Evolutionary conservation across 1,140 invertebrate species (phyloP), one percentile per base, ranked within the genome.

Genomic region (Venustaconcha ellipsiformis): DNA sequence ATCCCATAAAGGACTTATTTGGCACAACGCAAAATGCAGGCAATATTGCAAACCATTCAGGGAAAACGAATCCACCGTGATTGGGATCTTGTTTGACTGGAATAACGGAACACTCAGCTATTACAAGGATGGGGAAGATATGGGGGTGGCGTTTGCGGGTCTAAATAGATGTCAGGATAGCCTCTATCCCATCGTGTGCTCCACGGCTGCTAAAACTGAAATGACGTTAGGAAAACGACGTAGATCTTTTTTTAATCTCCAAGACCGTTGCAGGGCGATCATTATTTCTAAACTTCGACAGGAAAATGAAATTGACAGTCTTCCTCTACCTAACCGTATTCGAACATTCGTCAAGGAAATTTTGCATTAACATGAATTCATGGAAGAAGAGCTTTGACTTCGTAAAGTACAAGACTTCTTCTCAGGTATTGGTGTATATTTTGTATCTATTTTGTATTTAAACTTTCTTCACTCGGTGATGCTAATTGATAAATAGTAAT

Each of bases 171-270:
- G 91, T 11, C 76, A 85, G 56, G 92, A 94, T 72, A 92, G 93
- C 13, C 89, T 95, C 0, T 95, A 93, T 87, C 94, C 94, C 8
- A 92, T 94, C 57, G 90, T 94, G 3, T 93, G 93, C 78, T 94
- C 94, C 3, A 95, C 94, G 0, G 94, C 94, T 0, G 94, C 94
- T 23, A 95, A 94, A 88, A 95, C 94, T 6, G 92, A 94, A 89
- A 94, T 95, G 93, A 91, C 92, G 0, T 82, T 94, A 0, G 90
- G 90, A 17, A 84, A 88, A 11, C 92, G 92, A 48, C 91, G 90
- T 71, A 81, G 93, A 48, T 93, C 93, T 78, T 94, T 93, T 83
- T 90, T 92, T 0, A 94, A 92, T 84, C 89, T 95, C 12, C 93
- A 94, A 83, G 94, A 94, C 86, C 79, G 90, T 57, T 91, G 90